These are phyloP conservation scores for Columbina picui DNA, from an alignment of 2,113 vertebrate species.

Conservation along the genomic window DNA sequence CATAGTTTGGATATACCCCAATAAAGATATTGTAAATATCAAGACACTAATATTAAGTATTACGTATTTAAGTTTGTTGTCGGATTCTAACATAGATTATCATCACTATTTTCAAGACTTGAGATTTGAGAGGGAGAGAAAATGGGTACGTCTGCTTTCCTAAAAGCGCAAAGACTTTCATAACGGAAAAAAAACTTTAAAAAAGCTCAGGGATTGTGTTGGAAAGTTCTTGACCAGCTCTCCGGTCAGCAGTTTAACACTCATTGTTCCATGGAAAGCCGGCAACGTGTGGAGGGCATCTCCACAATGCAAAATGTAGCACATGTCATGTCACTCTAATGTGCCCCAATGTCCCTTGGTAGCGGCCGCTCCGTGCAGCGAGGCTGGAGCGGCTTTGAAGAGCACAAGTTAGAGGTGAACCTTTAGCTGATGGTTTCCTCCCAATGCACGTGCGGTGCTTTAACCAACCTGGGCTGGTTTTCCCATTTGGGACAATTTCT, in stretches of 20 bases:
- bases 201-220: background rate
- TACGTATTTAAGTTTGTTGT: background rate
- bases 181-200: background rate
- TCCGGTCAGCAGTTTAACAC: background rate
- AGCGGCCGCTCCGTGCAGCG: background rate
- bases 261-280: too few relatives aligned
- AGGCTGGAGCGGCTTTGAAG: too few relatives aligned
- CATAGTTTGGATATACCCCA: background rate
- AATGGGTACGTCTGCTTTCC: accelerated
- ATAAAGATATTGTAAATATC: background rate
- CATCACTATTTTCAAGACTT: background rate
- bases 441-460: accelerated
- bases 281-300: background rate
- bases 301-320: background rate
- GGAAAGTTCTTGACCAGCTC: background rate
- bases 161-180: background rate
- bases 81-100: background rate
- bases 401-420: background rate
- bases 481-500: background rate
- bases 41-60: background rate
- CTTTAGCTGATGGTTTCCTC: background rate
- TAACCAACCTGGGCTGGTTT: background rate
- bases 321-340: accelerated
- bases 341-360: background rate
- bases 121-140: background rate